Evolutionary conservation across 2,888 invertebrate species (phyloP).

Genomic region (Tricholauxania praeusta): DNA sequence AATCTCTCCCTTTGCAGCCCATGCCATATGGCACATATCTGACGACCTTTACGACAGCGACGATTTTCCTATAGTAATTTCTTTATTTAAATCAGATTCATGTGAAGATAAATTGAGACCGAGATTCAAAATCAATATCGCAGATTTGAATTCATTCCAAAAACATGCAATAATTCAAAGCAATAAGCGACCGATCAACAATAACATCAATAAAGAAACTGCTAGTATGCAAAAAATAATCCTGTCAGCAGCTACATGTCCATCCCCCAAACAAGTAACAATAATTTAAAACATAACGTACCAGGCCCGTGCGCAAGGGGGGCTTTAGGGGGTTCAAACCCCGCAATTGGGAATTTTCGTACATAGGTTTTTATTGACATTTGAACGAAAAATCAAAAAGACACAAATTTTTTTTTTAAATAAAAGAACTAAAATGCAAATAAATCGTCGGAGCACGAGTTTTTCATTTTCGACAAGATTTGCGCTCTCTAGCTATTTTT

Average conservation of each 20-base stretch:
- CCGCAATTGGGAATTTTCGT: too few species aligned
- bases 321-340: too few species aligned
- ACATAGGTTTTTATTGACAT: too few species aligned
- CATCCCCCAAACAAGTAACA: neutral
- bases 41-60: neutral
- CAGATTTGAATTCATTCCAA: neutral
- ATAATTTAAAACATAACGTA: neutral
- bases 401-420: too few species aligned
- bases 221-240: conserved; percentile 11
- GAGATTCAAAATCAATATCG: neutral
- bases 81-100: neutral
- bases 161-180: neutral
- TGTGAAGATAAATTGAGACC: neutral
- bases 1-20: neutral
- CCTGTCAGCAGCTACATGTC: neutral
- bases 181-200: too few species aligned
- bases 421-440: too few species aligned
- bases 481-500: too few species aligned
- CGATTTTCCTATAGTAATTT: neutral
- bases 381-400: too few species aligned
- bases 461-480: too few species aligned
- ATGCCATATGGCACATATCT: neutral
- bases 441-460: too few species aligned
- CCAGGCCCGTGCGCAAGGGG: too few species aligned
- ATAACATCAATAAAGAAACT: conserved; percentile 4